A percentile compares a stretch with the other conserved stretches of the same genome.
phyloP scores from a whole-genome alignment of 2,888 invertebrate species.

The Drosophila greeni region DNA sequence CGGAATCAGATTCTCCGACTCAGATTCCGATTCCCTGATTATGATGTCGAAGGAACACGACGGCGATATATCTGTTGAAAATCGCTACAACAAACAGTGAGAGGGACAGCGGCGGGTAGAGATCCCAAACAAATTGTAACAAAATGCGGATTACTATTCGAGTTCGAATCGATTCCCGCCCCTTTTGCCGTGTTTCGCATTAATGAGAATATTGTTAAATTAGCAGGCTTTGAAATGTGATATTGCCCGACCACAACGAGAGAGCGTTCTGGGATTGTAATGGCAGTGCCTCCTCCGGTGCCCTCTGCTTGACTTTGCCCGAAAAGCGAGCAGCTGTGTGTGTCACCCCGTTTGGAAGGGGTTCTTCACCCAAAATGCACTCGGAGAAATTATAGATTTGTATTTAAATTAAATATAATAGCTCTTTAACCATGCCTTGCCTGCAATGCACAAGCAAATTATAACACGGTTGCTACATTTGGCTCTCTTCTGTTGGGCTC shows the following conservation, averaged over 20 bases:
- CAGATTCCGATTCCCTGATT: constrained; percentile 37
- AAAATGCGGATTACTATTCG: constrained; percentile 68
- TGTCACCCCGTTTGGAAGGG: constrained; percentile 23
- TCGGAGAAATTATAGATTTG: neutral
- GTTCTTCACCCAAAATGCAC: constrained; percentile 6
- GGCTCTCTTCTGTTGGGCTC: too few relatives aligned
- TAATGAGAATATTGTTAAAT: constrained; percentile 79
- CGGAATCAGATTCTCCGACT: constrained; percentile 8
- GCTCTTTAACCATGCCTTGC: neutral
- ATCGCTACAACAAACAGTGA: constrained; percentile 66
- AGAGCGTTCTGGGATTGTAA: constrained; percentile 2
- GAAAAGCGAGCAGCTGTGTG: constrained; percentile 66
- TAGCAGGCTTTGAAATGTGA: constrained; percentile 78
- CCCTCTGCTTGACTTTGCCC: constrained; percentile 55
- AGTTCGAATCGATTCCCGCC: constrained; percentile 36
- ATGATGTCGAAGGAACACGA: constrained; percentile 29
- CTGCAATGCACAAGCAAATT: neutral
- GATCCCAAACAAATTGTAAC: constrained; percentile 64
- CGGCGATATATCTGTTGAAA: constrained; percentile 67
- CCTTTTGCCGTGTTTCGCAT: constrained; percentile 63
- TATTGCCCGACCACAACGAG: constrained; percentile 72
- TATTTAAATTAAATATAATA: neutral
- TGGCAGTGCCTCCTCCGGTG: neutral
- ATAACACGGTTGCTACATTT: too few relatives aligned
- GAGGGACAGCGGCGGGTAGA: constrained; percentile 24